Percentiles rank a stretch among this genome's conserved stretches.
Conservation (phyloP, 2,797 vertebrate genomes). For the Macropus fuliginosus region DNA sequence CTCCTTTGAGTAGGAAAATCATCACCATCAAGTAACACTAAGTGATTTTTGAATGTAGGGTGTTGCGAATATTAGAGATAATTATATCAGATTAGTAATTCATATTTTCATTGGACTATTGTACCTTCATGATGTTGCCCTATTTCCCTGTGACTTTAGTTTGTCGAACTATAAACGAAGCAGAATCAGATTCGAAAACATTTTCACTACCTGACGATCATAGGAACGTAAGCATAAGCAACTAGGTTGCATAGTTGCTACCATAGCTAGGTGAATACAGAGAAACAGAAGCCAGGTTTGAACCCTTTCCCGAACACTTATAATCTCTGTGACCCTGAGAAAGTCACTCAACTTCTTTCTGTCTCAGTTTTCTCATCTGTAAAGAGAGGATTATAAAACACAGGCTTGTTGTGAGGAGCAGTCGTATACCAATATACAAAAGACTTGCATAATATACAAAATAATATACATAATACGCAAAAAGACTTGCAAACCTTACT, state of each 20-base stretch:
- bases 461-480: background rate
- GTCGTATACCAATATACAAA: no score
- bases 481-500: background rate
- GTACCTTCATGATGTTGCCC: background rate
- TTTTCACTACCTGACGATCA: background rate
- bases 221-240: background rate
- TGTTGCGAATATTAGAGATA: background rate
- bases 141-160: background rate
- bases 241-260: background rate
- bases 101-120: background rate
- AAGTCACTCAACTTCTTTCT: no score
- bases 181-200: background rate
- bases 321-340: no score
- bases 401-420: background rate
- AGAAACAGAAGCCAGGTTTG: no score
- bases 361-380: background rate
- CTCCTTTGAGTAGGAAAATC: slow-evolving; percentile 18
- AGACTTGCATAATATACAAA: no score
- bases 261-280: background rate
- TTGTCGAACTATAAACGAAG: background rate
- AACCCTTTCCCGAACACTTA: no score
- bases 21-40: background rate
- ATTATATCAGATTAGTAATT: no score
- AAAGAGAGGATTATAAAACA: background rate
- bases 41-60: slow-evolving; percentile 14